A percentile compares a stretch with the other conserved stretches of the same genome.
Evolutionary conservation across 2,797 vertebrate genomes (phyloP).

Genomic region (Rhynchonycteris naso): DNA sequence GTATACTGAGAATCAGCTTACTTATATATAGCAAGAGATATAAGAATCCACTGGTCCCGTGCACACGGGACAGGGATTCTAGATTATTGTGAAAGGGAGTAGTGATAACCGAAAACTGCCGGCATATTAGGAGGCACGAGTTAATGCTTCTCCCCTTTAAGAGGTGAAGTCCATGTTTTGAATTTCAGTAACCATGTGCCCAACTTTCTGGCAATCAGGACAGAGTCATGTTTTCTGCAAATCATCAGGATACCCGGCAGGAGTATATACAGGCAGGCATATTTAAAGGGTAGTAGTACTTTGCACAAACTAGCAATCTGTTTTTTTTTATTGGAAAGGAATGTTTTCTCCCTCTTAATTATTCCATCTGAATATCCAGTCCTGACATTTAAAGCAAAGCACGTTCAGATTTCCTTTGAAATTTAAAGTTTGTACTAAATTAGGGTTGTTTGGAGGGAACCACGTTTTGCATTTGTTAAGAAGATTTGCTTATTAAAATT

Average conservation of each 20-base stretch:
- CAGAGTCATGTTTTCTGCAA: neutral
- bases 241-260: neutral
- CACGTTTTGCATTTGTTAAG: conserved; percentile 68
- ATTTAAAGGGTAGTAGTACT: conserved; percentile 44
- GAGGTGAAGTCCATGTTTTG: neutral
- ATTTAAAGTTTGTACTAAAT: conserved; percentile 76
- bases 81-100: neutral
- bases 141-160: neutral
- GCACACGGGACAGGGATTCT: neutral
- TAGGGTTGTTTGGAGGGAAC: conserved; percentile 72
- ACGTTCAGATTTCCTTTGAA: conserved; percentile 73
- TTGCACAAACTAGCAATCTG: conserved; percentile 43
- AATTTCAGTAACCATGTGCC: neutral
- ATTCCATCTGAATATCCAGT: conserved; percentile 73
- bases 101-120: neutral
- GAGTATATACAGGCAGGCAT: neutral
- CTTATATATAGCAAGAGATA: neutral
- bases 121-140: neutral
- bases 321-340: conserved; percentile 67
- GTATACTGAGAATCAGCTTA: neutral
- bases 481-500: conserved; percentile 62
- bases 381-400: conserved; percentile 74
- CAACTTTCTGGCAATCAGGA: neutral
- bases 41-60: neutral
- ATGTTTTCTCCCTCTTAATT: conserved; percentile 72